A percentile compares a stretch with the other conserved stretches of the same genome.
These are phyloP conservation scores for Apaloderma vittatum DNA, from an alignment of 2,113 vertebrate genomes.

Conservation along the genomic window DNA sequence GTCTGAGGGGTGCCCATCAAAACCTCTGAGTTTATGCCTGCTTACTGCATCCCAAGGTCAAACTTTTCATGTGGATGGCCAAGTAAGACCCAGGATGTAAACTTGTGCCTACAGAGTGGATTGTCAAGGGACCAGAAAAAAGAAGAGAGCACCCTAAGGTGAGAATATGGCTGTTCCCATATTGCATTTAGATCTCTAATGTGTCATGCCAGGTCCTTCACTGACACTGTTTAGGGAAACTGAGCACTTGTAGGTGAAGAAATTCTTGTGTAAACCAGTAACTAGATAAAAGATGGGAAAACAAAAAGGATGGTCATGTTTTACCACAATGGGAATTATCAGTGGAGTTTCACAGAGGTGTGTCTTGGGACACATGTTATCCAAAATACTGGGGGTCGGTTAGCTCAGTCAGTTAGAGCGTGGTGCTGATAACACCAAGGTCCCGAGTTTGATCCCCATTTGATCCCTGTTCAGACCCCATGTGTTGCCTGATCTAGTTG, in stretches of 20 bases:
- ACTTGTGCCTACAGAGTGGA: neutral
- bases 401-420: too few species aligned
- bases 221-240: neutral
- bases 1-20: neutral
- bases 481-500: too few species aligned
- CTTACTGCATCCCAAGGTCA: neutral
- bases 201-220: neutral
- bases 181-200: neutral
- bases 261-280: neutral
- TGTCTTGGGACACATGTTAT: neutral
- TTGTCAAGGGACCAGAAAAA: neutral
- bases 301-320: neutral
- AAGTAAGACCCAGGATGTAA: neutral
- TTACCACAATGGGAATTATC: neutral
- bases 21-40: neutral
- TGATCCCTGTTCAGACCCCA: too few species aligned
- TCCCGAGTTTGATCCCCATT: too few species aligned
- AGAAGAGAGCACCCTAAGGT: neutral
- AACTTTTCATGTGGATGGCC: neutral
- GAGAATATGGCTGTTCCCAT: neutral
- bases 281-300: neutral
- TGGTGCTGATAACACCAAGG: too few species aligned
- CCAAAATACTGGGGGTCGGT: too few species aligned
- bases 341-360: neutral
- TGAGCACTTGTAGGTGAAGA: neutral